Base-by-base conservation (phyloP, 2,888 invertebrate species). In the Lasioglossum pauxillum region DNA sequence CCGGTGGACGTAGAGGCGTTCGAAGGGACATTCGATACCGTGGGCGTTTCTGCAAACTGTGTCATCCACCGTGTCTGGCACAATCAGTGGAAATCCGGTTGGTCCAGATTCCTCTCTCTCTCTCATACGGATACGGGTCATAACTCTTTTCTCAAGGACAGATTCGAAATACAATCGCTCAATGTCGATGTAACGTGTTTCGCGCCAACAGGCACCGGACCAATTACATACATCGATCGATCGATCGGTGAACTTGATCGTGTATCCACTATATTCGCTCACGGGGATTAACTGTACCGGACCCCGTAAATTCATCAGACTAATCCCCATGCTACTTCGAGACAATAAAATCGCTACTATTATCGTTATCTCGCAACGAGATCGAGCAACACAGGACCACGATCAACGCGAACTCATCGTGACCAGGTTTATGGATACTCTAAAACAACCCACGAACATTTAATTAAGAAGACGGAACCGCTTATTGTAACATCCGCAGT, bases 11-110 rank as follows among this genome's bases (percentile, higher is more conserved):
- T 69, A 84, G 85, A 91, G 88, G 89, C 91, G 89, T 87, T 86
- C 74, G 76, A 82, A 80, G 80, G 86, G 90, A 88, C 85, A 89
- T 80, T 84, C 86, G 87, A 92, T 85, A 92, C 88, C 83, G 90
- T 92, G 89, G 92, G 92, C 91, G 92, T 91, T 92, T 91, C 91
- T 87, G 86, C 88, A 90, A 91, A 91, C 85, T 89, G 87, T 89
- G 86, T 86, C 89, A 88, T 90, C 83, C 78, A 76, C 74, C 77
- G 86, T 78, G 87, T 85, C 87, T 91, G 90, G 87, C 79, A 91
- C 91, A 91, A 91, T 90, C 90, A 77, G 81, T 91, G 90, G 87
- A 91, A 91, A 91, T 91, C 91, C 91, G 89, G 91, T 91, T 90
- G 91, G 88, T 91, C 89, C 89, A 87, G 91, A 91, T 91, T 91